Percentiles rank a stretch among this genome's conserved stretches.
phyloP scores from a whole-genome alignment of 2,888 invertebrate genomes.

The Agonopterix alstromeriana region DNA sequence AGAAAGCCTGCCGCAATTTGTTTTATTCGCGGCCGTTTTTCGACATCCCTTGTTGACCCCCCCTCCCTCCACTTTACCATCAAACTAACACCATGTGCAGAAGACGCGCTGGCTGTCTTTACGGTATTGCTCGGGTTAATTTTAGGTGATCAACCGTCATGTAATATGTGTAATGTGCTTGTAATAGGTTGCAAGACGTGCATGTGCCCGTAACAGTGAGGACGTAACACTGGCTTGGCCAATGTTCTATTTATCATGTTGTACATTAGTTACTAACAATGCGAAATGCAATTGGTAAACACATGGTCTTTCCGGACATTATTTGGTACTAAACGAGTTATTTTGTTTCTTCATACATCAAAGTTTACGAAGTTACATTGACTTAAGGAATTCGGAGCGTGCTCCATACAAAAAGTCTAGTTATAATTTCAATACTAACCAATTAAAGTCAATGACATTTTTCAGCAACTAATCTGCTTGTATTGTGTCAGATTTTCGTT shows the following conservation, averaged over 20 bases:
- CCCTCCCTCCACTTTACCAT: slow-evolving; percentile 45
- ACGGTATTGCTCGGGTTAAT: slow-evolving; percentile 14
- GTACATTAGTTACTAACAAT: no score
- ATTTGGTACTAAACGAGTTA: no score
- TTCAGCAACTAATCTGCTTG: no score
- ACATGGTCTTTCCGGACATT: no score
- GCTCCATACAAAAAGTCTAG: no score
- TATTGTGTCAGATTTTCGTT: no score
- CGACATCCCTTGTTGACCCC: slow-evolving; percentile 59
- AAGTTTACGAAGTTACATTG: no score
- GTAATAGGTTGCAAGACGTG: slow-evolving; percentile 3
- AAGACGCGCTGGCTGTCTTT: background rate
- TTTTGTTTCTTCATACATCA: no score
- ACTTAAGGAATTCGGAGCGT: no score
- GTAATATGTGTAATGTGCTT: slow-evolving; percentile 16
- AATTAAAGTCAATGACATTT: no score
- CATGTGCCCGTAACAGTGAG: slow-evolving; percentile 17
- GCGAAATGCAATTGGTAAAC: no score
- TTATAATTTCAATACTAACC: no score
- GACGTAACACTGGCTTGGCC: slow-evolving; percentile 14
- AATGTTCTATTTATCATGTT: slow-evolving; percentile 4
- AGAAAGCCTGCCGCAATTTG: slow-evolving; percentile 67
- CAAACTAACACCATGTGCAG: slow-evolving; percentile 1
- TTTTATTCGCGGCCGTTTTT: slow-evolving; percentile 67
- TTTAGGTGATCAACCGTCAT: slow-evolving; percentile 18